Conservation (phyloP, 2,797 vertebrate genomes). For the Diplodus puntazzo region DNA sequence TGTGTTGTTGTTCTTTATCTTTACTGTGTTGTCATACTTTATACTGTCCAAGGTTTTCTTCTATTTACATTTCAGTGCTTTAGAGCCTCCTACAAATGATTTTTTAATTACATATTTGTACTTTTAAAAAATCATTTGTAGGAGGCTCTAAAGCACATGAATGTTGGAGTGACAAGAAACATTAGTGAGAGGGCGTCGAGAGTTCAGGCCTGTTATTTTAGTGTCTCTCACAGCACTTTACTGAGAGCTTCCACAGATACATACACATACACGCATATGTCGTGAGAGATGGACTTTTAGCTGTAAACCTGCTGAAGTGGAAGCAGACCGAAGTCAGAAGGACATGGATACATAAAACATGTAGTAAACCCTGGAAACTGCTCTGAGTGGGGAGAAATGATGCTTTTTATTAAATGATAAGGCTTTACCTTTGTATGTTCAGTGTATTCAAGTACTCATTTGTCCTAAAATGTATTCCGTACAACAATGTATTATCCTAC, state of each 20-base stretch:
- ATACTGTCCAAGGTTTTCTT: neutral
- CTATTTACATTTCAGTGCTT: too few relatives aligned
- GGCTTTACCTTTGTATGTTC: neutral
- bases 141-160: neutral
- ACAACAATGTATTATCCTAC: too few relatives aligned
- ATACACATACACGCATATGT: neutral
- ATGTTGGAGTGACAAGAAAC: neutral
- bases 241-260: neutral
- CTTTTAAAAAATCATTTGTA: neutral
- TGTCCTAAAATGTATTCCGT: neutral
- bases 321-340: constrained; percentile 2
- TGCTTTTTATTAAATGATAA: constrained; percentile 16
- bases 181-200: neutral
- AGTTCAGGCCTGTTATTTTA: neutral
- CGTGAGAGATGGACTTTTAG: neutral
- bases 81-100: too few relatives aligned
- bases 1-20: neutral
- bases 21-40: too few relatives aligned
- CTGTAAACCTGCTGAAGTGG: constrained; percentile 22
- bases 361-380: neutral
- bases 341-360: constrained; percentile 10
- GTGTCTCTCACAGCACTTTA: constrained; percentile 1
- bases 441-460: neutral
- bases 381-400: neutral
- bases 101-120: neutral